Base-by-base conservation (phyloP, 37 sponge, comb jelly and placozoan genomes). In the Hexactinellida sp. region DNA sequence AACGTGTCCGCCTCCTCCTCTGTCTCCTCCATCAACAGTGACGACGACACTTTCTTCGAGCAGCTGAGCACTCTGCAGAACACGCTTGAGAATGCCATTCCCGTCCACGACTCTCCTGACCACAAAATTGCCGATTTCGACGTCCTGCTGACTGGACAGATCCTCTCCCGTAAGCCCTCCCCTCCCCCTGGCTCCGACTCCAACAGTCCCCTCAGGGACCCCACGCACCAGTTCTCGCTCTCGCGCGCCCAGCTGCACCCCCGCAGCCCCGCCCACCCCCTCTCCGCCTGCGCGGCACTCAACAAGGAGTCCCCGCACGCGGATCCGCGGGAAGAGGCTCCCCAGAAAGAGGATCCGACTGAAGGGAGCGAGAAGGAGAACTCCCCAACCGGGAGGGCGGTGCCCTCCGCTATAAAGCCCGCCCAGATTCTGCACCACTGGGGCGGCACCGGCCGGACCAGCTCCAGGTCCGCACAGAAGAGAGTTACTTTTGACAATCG, bases 191-290 rank as follows among this genome's bases (percentile, higher is more conserved):
- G 13, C 16, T 63, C 76, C 34, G 13, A 63, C 32, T 63, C 76
- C 76, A 63, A 63, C 76, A 63, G 76, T 63, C 76, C 76, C 30
- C 76, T 63, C 5, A 63, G 13, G 76, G 76, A 63, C 76, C 76
- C 76, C 30, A 25, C 28, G 28, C 3, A 63, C 34, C 25, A 63
- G 76, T 63, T 63, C 76, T 63, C 19, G 3, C 76, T 63, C 19
- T 63, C 76, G 3, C 3, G 5, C 21, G 25, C 5, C 5, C 76
- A 63, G 76, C 76, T 25, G 76, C 19, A 28, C 25, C 19, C 25
- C 34, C 28, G 34, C 76, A 63, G 5, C 25, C 25, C 34, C 28
- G 13, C 32, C 30, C 76, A 63, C 25, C 76, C 76, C 3, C 76
- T 63, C 76, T 32, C 76, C 34, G 76, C 3, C 5, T 47, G 52